Conservation (phyloP, 1,140 invertebrate species). For the Heliothis subflexa region DNA sequence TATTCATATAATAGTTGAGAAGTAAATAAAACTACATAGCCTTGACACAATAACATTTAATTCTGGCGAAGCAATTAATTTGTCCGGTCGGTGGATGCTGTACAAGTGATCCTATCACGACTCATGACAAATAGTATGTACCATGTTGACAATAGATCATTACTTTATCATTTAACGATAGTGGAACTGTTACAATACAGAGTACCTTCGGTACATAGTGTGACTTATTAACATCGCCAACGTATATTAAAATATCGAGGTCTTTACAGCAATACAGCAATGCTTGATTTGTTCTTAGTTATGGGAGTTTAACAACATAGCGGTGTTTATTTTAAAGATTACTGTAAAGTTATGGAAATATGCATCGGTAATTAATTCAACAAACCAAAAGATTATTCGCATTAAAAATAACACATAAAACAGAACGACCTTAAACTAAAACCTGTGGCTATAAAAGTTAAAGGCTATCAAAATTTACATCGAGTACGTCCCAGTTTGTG, state of each 20-base stretch:
- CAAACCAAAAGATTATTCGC: conserved; percentile 49
- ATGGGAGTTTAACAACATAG: conserved; percentile 47
- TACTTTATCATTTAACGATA: conserved; percentile 21
- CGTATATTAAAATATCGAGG: conserved; percentile 13
- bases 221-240: background rate
- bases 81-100: conserved; percentile 62
- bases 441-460: conserved; percentile 75
- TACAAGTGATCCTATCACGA: conserved; percentile 68
- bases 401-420: conserved; percentile 63
- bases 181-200: background rate
- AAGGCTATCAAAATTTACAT: conserved; percentile 81
- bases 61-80: conserved; percentile 75
- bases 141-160: conserved; percentile 40
- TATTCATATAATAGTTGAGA: conserved; percentile 62
- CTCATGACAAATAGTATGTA: conserved; percentile 68
- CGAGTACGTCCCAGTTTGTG: conserved; percentile 75
- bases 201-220: background rate
- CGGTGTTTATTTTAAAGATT: conserved; percentile 50
- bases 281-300: conserved; percentile 45
- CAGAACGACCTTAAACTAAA: conserved; percentile 75
- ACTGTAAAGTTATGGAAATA: conserved; percentile 59
- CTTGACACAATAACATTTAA: conserved; percentile 84
- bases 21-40: conserved; percentile 63
- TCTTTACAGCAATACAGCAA: conserved; percentile 30
- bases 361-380: conserved; percentile 58